Percentiles rank a stretch among this genome's conserved stretches.
phyloP scores from a whole-genome alignment of 2,113 vertebrate species.

The Pangasianodon hypophthalmus region DNA sequence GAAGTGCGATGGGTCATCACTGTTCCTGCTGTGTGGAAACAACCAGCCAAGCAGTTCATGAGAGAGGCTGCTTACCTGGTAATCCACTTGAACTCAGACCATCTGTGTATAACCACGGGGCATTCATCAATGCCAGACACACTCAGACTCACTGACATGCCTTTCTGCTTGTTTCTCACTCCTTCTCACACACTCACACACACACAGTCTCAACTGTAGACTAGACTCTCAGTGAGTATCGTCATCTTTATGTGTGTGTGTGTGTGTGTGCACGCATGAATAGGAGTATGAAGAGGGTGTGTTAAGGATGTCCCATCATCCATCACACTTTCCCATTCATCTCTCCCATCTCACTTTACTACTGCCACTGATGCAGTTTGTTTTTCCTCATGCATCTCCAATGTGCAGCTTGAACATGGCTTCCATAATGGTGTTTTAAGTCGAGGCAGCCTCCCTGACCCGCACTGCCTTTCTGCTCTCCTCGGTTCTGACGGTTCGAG shows the following conservation, averaged over 20 bases:
- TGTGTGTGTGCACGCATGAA: conserved; percentile 41
- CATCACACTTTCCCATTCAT: neutral
- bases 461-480: neutral
- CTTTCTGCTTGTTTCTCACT: neutral
- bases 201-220: neutral
- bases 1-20: conserved; percentile 93
- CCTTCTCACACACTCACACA: conserved; percentile 12
- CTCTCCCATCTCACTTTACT: neutral
- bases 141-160: neutral
- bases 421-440: neutral
- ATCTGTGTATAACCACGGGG: neutral
- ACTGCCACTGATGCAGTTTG: neutral
- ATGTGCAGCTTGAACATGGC: neutral
- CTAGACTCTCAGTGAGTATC: no score
- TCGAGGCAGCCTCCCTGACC: neutral
- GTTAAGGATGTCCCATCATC: neutral
- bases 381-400: neutral
- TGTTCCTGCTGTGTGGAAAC: conserved; percentile 96
- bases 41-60: conserved; percentile 98
- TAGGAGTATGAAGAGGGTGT: conserved; percentile 43
- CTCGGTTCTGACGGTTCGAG: neutral
- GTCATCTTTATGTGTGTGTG: no score
- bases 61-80: conserved; percentile 93
- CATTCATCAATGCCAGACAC: conserved; percentile 15
- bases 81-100: conserved; percentile 41